A percentile compares a stretch with the other conserved stretches of the same genome.
phyloP scores from a whole-genome alignment of 2,113 vertebrate genomes.

The Axis porcinus region DNA sequence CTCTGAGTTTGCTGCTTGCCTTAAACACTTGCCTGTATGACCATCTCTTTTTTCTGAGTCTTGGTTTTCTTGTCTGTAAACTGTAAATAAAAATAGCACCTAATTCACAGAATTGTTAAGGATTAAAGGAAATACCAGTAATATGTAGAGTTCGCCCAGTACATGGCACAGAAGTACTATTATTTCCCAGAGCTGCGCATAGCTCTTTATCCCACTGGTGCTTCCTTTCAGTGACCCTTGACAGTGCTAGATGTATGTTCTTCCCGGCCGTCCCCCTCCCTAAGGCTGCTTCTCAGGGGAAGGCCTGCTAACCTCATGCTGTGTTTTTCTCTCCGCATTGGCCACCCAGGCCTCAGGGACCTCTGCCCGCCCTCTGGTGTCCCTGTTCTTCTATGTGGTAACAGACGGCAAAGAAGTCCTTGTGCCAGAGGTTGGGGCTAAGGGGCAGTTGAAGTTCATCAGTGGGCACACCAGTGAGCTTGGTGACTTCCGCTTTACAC shows the following conservation, averaged over 20 bases:
- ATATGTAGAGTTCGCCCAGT: background rate
- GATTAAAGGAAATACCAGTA: background rate
- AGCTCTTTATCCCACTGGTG: background rate
- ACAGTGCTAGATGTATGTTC: background rate
- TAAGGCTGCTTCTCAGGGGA: background rate
- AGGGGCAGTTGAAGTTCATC: slow-evolving; percentile 81
- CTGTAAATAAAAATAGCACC: background rate
- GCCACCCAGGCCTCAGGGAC: slow-evolving; percentile 69
- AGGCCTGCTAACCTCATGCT: background rate
- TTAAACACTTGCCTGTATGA: background rate
- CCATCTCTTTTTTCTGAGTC: background rate
- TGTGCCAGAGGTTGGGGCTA: slow-evolving; percentile 72
- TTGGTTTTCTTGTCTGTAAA: slow-evolving; percentile 34
- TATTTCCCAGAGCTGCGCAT: background rate
- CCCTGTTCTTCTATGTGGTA: slow-evolving; percentile 94
- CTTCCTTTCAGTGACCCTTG: background rate
- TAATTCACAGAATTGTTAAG: background rate
- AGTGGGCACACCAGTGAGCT: slow-evolving; percentile 88
- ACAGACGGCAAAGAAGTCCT: slow-evolving; percentile 89
- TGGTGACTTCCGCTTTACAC: slow-evolving; percentile 90
- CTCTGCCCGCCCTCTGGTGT: slow-evolving; percentile 84
- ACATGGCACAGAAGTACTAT: background rate
- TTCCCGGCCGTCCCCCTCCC: background rate
- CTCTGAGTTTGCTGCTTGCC: background rate
- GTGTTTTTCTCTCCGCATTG: background rate